Evolutionary conservation across 2,888 invertebrate species (phyloP), one percentile per base, ranked within the genome.

Genomic region (Adelognathus sp.): DNA sequence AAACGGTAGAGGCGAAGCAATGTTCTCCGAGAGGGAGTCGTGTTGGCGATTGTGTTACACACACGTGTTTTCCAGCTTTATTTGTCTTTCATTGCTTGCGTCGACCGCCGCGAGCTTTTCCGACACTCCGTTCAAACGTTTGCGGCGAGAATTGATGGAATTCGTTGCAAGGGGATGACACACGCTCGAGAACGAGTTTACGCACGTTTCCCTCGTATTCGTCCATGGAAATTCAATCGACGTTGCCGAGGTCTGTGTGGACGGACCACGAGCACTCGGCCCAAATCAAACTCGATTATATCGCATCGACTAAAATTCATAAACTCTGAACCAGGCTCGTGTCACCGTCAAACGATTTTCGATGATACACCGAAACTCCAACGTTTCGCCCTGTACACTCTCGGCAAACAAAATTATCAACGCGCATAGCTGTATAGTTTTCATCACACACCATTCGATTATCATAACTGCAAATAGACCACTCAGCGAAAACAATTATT

Each of bases 11-110:
- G 27, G 50, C n/a, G 18, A 46, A 61, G 14, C 70, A 33, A 39
- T 18, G 61, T 50, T 61, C 11, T 36, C 39, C 16, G 50, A 50
- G 50, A 50, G 50, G 1, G 50, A 3, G 11, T 11, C 9, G 6
- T 14, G 27, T 0, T 1, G 29, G 24, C 21, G 27, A 50, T 64
- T 33, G 71, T 31, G 21, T 60, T 71, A 16, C 50, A 18, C 39
- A n/a, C 41, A 60, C 31, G 39, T n/a, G n/a, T n/a, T 52, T 71
- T 24, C 29, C 29, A 29, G 52, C 24, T 66, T 50, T 76, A 66
- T 76, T 76, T 76, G 76, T 71, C 66, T 76, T 76, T 56, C 76
- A 76, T 76, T 44, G 71, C 58, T 60, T 71, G 39, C 41, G 76
- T 71, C 71, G 71, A 52, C 66, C 33, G 44, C 16, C 31, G 21